Evolutionary conservation across 2,888 invertebrate genomes (phyloP).

Genomic region (Cantharis rustica): DNA sequence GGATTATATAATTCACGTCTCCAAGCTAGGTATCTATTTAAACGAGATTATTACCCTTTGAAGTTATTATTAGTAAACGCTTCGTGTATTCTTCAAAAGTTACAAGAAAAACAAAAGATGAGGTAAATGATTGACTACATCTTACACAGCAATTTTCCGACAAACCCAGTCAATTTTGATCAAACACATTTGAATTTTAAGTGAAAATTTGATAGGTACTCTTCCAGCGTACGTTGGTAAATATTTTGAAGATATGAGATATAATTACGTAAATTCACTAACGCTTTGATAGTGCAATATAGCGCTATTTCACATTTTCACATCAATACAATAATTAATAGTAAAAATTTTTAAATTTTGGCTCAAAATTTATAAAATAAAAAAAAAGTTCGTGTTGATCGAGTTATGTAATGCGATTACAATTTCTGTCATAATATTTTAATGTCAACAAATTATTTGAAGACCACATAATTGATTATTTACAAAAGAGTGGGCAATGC

Average conservation of each 20-base stretch:
- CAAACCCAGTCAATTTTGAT: no score
- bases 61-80: neutral
- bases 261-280: no score
- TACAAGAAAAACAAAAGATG: neutral
- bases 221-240: no score
- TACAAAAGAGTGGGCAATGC: neutral
- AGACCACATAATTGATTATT: neutral
- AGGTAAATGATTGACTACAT: neutral
- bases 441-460: neutral
- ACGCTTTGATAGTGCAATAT: no score
- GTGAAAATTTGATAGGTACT: no score
- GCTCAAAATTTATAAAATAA: no score
- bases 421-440: neutral
- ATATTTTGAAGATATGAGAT: no score
- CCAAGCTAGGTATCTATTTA: neutral
- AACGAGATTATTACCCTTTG: neutral
- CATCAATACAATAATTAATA: no score
- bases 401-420: neutral
- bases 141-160: no score
- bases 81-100: neutral
- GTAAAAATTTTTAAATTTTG: no score
- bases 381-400: neutral
- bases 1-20: neutral
- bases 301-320: no score
- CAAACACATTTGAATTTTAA: no score